Base-by-base conservation (phyloP, 2,888 invertebrate genomes). In the Eupithecia dodoneata region DNA sequence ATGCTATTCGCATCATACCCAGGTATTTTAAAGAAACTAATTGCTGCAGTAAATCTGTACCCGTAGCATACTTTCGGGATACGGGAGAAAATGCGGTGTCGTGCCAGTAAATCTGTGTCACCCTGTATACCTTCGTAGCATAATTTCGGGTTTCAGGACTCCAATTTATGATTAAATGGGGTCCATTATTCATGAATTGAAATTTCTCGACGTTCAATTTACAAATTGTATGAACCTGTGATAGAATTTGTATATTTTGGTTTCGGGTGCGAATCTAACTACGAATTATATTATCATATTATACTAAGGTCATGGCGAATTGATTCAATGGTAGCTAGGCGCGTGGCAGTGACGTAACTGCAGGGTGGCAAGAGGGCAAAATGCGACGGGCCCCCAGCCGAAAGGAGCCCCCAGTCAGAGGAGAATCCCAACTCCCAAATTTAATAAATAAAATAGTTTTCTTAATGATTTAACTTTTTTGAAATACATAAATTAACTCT, bases 191-290 rank as follows among this genome's bases (percentile, higher is more conserved):
- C 69, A 74, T 74, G 74, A 59, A 74, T 13, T 15, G 45, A 9
- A 70, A 70, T 59, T 69, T 30, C n/a, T 44, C 59, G 7, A 18
- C 45, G 30, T 74, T 74, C 45, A 69, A 74, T 70, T 75, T 75
- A 75, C 75, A 75, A 75, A 67, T 75, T 72, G 67, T 75, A 66
- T 66, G 55, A 75, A 66, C 30, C 70, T 75, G 44, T 47, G 55
- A 15, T 66, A 66, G 41, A 66, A 66, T 67, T 67, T 67, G 44
- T 67, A n/a, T 44, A 65, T 65, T 67, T 44, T 42, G 42, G 66
- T 30, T 66, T 52, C n/a, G 6, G n/a, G 52, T 6, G 7, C 66
- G 13, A 41, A 42, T 66, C 15, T 42, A 42, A 30, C 13, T 66
- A 66, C 13, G 13, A 13, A 41, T 6, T 7, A 30, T 30, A 30